Base-by-base conservation (phyloP, 2,888 invertebrate genomes). In the Habroteleia sp. region DNA sequence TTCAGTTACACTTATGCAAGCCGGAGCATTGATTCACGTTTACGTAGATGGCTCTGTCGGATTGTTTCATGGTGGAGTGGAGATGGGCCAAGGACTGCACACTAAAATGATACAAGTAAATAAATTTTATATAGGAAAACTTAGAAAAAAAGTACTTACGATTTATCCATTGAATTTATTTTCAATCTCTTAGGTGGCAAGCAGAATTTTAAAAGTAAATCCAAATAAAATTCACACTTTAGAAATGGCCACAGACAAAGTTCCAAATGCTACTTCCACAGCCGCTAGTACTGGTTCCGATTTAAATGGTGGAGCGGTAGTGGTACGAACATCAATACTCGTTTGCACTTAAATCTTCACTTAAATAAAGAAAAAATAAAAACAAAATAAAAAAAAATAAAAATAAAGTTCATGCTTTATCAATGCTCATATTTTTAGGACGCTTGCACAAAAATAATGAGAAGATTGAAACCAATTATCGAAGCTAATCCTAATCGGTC, bases 41-140 rank as follows among this genome's bases (percentile, higher is more conserved):
- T 97, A 97, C 85, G 90, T 90, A 0, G 95, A 95, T 87, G 96
- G 0, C 93, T 96, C 69, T 92, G 94, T 0, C 96, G 95, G 84
- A 93, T 93, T 83, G 91, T 93, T 81, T 14, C 76, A 76, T 20
- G 76, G 76, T 25, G 72, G 76, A 37, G 48, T 76, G 31, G 76
- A 76, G 54, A 76, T 97, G 94, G 98, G 97, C 0, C 98, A 98
- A 90, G 98, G 97, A 1, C 90, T 98, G 1, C 95, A 97, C 85
- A 97, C 96, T 0, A 98, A 98, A 90, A 96, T 97, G 94, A 93
- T 96, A 44, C 97, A 97, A 91, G 89, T 90, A 46, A 65, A 20
- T 20, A 20, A 20, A 20, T 20, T 20, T 20, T n/a, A n/a, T n/a
- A n/a, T n/a, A n/a, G n/a, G n/a, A n/a, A n/a, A n/a, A n/a, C n/a